Evolutionary conservation across 2,888 invertebrate genomes (phyloP), one percentile per base, ranked within the genome.

Genomic region (Pammene aurita): DNA sequence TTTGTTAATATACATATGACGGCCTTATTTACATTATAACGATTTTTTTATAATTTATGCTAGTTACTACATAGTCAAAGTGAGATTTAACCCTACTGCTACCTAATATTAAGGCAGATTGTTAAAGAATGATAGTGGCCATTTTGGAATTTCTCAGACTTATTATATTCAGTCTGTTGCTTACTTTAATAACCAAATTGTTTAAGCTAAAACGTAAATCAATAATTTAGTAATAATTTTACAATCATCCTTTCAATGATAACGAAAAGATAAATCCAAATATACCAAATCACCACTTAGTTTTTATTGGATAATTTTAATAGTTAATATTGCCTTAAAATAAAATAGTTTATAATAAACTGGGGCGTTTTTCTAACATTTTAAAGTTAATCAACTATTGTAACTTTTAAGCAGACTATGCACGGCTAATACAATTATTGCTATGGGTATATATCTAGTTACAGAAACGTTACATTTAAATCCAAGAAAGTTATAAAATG

Each of bases 81-180:
- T 13, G 16, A 5, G 57, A 18, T 13, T 18, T 18, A 42, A 42
- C n/a, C 1, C 46, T 54, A 13, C 13, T 26, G 10, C 52, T 26
- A 26, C 50, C 5, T 50, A 50, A 48, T 18, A 52, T 14, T 34
- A n/a, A 41, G 41, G 35, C 56, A 34, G 54, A n/a, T 34, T 34
- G n/a, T 34, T 35, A 34, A 4, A 54, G 13, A 9, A 34, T 18
- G 16, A 9, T 11, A 5, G 34, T 2, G 13, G 2, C 7, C n/a
- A 26, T 26, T 48, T 48, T 16, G 48, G 10, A 26, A 50, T 35
- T 41, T n/a, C 38, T 72, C 64, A 67, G 35, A 69, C 64, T 55
- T 62, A 72, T 48, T 58, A 70, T 70, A 62, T 67, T 54, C 69
- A 71, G 72, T 70, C 70, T 72, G 66, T 67, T 58, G 6, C 34